Evolutionary conservation across 2,797 vertebrate genomes (phyloP), one percentile per base, ranked within the genome.

Genomic region (Sebastes kiyomatsui): DNA sequence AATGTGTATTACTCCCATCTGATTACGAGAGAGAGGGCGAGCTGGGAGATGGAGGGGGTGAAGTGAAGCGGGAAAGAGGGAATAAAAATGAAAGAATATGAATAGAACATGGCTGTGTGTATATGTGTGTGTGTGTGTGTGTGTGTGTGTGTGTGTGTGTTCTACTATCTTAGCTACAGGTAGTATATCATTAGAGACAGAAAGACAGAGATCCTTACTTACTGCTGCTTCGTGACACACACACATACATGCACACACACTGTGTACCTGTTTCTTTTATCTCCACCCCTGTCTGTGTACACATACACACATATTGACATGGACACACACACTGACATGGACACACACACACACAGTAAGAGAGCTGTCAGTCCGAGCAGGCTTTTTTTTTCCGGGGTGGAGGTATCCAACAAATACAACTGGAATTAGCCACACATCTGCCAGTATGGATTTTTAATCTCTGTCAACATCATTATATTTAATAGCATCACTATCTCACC

Each of bases 121-220:
- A 58, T 75, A 58, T 23, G 20, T 25, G 52, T 38, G 2, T n/a
- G 11, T n/a, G 22, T 58, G 35, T 38, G 30, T 77, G 54, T 23
- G 23, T 25, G 64, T 72, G 61, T 72, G 22, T 18, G 27, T 16
- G 46, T 70, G 59, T 64, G 75, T 59, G 75, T 75, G 23, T 65
- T 64, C 25, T 55, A 46, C 28, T 35, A 42, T 70, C 59, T 74
- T 49, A 67, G 79, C 67, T 60, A 78, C 66, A 75, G 72, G 79
- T 71, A 74, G 67, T 87, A 67, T 72, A 91, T 91, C 88, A 92
- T 91, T 90, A 89, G 66, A 86, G 76, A 74, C 32, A 75, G 61
- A 58, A 75, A 84, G 69, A 88, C 73, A 75, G 75, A 67, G 49
- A 67, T 71, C 67, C 20, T 73, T 35, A 70, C 75, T 70, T 74